Conservation (phyloP, 2,113 vertebrate species). For the Panthera leo region DNA sequence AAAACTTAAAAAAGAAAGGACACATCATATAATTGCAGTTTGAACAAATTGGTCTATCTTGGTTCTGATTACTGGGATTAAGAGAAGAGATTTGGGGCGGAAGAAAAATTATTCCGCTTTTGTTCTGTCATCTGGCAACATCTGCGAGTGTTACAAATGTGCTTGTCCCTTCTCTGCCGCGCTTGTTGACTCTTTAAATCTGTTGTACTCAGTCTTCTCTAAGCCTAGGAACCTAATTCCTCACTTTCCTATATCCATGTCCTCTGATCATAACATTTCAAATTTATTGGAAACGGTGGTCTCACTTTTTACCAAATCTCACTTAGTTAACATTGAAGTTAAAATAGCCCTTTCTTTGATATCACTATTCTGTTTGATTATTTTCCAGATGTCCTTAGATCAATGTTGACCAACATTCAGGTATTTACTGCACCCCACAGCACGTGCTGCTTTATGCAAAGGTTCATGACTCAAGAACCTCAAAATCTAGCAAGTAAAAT, state of each 20-base stretch:
- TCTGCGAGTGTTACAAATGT: background rate
- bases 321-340: background rate
- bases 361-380: background rate
- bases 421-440: too few species aligned
- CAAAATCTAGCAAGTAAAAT: background rate
- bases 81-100: background rate
- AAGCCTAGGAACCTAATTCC: background rate
- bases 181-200: background rate
- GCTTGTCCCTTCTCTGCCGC: background rate
- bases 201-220: background rate
- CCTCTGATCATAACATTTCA: background rate
- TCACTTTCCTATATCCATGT: background rate
- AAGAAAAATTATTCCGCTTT: background rate
- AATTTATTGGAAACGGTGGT: background rate
- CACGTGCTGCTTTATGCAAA: accelerated
- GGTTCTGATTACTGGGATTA: background rate
- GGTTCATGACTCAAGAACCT: background rate
- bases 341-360: background rate
- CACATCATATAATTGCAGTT: background rate
- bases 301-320: background rate
- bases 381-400: background rate
- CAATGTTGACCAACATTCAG: background rate
- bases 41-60: background rate
- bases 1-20: background rate
- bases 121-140: background rate